Evolutionary conservation across 2,113 vertebrate genomes (phyloP), one percentile per base, ranked within the genome.

Genomic region (Halcyon malimbica): DNA sequence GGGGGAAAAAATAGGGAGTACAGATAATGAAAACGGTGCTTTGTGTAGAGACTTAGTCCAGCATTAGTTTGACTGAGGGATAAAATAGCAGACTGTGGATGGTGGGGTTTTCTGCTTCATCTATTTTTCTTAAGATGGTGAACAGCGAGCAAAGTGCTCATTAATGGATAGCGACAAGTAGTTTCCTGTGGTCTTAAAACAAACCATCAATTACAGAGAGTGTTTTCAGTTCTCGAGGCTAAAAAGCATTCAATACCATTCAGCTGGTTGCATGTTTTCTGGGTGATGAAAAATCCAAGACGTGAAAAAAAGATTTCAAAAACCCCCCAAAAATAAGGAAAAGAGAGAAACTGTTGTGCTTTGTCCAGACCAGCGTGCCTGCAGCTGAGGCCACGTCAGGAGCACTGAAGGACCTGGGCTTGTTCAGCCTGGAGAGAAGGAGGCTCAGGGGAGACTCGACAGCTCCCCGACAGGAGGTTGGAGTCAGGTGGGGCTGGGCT

Each of bases 111-210:
- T 97, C 92, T 96, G 90, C 90, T 97, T 96, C 90, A 94, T 95
- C 93, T 94, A 16, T 88, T 98, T 97, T 93, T 94, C 85, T 95
- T 79, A 93, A 71, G 71, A 91, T 73, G 88, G 48, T 63, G 95
- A 94, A 94, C 70, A 90, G 84, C 96, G 94, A 96, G 94, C 91
- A 96, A 97, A 97, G 70, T 74, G 94, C 37, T 92, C 67, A 62
- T 93, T 97, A 98, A 97, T 94, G 87, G 84, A 88, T 81, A 93
- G 92, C 93, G 95, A 94, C 94, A 96, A 96, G 92, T 53, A 77
- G 90, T 95, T 98, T 98, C 97, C 95, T 93, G 93, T 82, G 89
- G 94, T 92, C 92, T 94, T 93, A 95, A 93, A 97, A 95, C 83
- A 96, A 96, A 65, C 73, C 91, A 94, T 96, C 91, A 97, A 46